A percentile compares a stretch with the other conserved stretches of the same genome.
These are phyloP conservation scores for Ganaspis brasiliensis DNA, from an alignment of 2,888 invertebrate genomes.

Conservation along the genomic window DNA sequence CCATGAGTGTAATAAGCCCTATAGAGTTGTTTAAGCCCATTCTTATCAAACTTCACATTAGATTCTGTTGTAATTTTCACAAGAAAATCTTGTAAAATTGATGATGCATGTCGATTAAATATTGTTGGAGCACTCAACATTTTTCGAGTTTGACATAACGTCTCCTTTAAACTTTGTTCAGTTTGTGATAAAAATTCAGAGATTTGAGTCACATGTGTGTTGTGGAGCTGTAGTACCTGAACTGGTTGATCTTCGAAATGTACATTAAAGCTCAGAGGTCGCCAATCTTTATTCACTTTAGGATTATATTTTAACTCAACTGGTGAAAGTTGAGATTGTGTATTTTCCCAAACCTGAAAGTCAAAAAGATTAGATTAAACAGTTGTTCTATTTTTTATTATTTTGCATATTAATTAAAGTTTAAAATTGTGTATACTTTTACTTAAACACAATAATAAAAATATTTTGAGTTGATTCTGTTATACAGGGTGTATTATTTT, in stretches of 20 bases:
- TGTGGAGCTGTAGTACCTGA: constrained; percentile 63
- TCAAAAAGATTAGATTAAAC: no score
- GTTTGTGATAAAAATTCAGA: constrained; percentile 54
- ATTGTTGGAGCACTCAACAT: constrained; percentile 71
- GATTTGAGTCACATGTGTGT: background rate
- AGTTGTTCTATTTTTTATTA: no score
- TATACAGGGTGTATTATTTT: no score
- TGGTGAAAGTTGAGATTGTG: constrained; percentile 71
- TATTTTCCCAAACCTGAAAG: constrained; percentile 79
- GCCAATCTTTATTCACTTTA: constrained; percentile 74
- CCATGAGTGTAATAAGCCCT: constrained; percentile 77
- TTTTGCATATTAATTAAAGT: no score
- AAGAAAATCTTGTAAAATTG: constrained; percentile 70
- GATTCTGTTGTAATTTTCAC: constrained; percentile 63
- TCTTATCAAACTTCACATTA: constrained; percentile 70
- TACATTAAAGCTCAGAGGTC: constrained; percentile 63
- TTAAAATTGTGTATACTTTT: no score
- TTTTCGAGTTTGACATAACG: constrained; percentile 73
- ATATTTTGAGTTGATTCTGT: no score
- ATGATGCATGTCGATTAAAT: constrained; percentile 75
- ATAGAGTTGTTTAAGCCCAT: constrained; percentile 73
- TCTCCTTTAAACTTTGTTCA: constrained; percentile 72
- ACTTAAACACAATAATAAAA: no score
- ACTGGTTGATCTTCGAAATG: constrained; percentile 62
- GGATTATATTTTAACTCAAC: constrained; percentile 73